phyloP scores from a whole-genome alignment of 2,797 vertebrate species.

The Poeciliopsis infans region DNA sequence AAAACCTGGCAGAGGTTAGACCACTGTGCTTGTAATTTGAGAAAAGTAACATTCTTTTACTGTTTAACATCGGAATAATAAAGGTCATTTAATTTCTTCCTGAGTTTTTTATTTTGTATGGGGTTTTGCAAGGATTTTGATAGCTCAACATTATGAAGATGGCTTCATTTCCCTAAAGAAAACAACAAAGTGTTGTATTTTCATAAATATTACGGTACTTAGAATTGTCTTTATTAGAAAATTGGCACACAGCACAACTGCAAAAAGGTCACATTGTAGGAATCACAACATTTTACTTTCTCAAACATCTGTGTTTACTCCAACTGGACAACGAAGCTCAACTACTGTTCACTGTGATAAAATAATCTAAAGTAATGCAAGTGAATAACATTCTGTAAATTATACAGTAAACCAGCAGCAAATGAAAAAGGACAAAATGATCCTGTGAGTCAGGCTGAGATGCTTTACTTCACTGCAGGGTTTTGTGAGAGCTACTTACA shows the following conservation, averaged over 20 bases:
- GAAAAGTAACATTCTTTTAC: not conserved
- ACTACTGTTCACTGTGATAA: constrained; percentile 2
- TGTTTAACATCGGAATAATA: not conserved
- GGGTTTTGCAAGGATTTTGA: not conserved
- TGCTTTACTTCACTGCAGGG: constrained; percentile 42
- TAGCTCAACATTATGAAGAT: not conserved
- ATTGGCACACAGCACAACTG: not conserved
- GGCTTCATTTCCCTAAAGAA: not conserved
- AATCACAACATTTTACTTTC: not conserved
- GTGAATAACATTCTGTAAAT: not conserved
- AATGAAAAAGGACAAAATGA: constrained; percentile 21
- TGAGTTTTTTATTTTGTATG: not conserved
- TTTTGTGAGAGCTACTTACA: constrained; percentile 39
- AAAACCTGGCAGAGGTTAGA: not conserved
- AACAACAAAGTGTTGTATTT: not conserved
- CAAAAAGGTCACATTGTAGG: not conserved
- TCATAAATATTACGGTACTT: not conserved
- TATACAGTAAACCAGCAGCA: not conserved
- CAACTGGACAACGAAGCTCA: constrained; percentile 1
- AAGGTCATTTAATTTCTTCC: not conserved
- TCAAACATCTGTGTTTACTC: not conserved
- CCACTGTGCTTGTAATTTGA: not conserved
- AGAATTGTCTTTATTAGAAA: not conserved
- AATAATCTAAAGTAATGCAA: constrained; percentile 5
- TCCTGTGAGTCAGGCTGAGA: constrained; percentile 39